Evolutionary conservation across 2,888 invertebrate genomes (phyloP).

Genomic region (Theodoxus fluviatilis): DNA sequence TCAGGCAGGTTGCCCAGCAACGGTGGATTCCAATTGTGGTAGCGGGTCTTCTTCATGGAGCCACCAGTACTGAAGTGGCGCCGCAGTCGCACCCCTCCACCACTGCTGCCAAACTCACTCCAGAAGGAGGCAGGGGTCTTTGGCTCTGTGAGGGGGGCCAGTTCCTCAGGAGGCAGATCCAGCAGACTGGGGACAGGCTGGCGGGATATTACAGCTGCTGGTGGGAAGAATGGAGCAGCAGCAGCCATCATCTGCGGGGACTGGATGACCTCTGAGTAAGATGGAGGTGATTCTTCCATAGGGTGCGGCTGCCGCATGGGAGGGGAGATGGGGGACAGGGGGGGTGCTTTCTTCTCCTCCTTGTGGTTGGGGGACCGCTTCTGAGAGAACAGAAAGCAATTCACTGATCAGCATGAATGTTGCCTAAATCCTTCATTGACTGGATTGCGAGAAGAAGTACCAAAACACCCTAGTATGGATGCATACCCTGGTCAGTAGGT

Average conservation of each 20-base stretch:
- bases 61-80: constrained; percentile 22
- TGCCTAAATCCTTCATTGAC: too few species aligned
- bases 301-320: too few species aligned
- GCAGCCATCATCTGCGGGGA: constrained; percentile 32
- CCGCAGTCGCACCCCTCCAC: too few species aligned
- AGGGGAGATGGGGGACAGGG: too few species aligned
- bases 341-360: too few species aligned
- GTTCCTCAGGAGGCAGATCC: constrained; percentile 31
- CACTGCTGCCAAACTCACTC: too few species aligned
- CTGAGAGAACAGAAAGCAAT: too few species aligned
- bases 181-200: constrained; percentile 26
- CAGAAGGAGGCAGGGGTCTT: constrained; percentile 32
- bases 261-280: constrained; percentile 56
- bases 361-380: too few species aligned
- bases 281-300: constrained; percentile 54
- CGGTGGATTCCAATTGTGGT: constrained; percentile 79
- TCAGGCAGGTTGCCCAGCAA: constrained; percentile 80
- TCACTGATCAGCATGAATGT: too few species aligned
- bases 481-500: too few species aligned
- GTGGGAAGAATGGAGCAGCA: neutral
- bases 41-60: constrained; percentile 37
- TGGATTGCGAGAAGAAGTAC: too few species aligned
- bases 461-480: too few species aligned
- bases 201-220: constrained; percentile 28
- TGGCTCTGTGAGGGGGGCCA: constrained; percentile 34